Percentiles rank a stretch among this genome's conserved stretches.
phyloP scores from a whole-genome alignment of 2,888 invertebrate species.

The Caenorhabditis sp. region DNA sequence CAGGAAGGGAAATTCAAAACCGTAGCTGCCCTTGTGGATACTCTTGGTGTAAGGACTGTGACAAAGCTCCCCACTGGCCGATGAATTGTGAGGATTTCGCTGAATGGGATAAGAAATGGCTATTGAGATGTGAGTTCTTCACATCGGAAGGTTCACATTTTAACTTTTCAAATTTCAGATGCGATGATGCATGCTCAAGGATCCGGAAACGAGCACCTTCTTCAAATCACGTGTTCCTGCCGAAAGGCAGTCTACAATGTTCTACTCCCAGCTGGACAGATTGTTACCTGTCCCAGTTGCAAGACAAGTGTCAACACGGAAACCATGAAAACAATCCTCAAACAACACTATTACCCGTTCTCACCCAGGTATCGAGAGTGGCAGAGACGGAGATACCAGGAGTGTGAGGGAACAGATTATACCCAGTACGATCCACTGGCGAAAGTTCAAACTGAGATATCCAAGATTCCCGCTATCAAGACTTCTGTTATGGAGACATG shows the following conservation, averaged over 20 bases:
- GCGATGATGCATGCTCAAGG: conserved; percentile 40
- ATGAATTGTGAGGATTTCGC: conserved; percentile 29
- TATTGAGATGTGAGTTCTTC: conserved; percentile 32
- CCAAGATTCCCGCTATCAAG: conserved; percentile 26
- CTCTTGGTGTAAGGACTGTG: conserved; percentile 33
- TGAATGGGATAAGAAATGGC: conserved; percentile 44
- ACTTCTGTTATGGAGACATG: conserved; percentile 25
- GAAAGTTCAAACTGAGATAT: conserved; percentile 1
- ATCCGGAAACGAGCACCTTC: conserved; percentile 28
- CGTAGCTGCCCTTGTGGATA: conserved; percentile 41
- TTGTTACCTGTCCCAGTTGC: conserved; percentile 31
- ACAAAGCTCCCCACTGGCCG: conserved; percentile 32
- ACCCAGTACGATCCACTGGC: conserved; percentile 15
- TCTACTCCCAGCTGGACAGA: conserved; percentile 25
- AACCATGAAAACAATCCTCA: conserved; percentile 35
- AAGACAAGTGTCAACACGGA: conserved; percentile 27
- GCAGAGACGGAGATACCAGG: neutral
- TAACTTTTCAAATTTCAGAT: neutral
- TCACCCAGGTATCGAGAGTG: conserved; percentile 7
- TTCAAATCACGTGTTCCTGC: conserved; percentile 27
- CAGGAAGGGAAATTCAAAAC: neutral
- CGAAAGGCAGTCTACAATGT: conserved; percentile 11
- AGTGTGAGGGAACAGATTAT: neutral
- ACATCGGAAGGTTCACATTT: neutral
- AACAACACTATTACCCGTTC: conserved; percentile 29